phyloP scores from a whole-genome alignment of 2,888 invertebrate genomes.

The Limnephilus auricula region DNA sequence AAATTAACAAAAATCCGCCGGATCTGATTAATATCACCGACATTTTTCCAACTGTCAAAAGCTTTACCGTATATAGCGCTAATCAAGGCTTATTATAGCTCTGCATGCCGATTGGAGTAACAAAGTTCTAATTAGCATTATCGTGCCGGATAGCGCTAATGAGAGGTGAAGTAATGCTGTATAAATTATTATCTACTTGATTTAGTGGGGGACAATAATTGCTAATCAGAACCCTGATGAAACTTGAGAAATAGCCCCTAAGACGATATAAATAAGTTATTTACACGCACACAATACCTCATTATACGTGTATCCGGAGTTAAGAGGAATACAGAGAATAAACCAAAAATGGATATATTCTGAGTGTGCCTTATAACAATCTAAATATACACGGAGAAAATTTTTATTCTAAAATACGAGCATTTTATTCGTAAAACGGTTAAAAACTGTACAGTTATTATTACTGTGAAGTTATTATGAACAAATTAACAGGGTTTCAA shows the following conservation, averaged over 20 bases:
- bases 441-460: too few species aligned
- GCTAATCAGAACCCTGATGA: conserved; percentile 2
- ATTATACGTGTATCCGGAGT: background rate
- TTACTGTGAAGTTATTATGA: too few species aligned
- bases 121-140: background rate
- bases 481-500: too few species aligned
- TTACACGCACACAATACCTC: background rate
- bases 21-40: background rate
- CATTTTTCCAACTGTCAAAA: background rate
- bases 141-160: background rate
- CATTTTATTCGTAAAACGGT: too few species aligned
- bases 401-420: too few species aligned
- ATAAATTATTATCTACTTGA: background rate
- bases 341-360: too few species aligned
- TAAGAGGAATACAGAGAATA: too few species aligned
- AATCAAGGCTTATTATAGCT: background rate
- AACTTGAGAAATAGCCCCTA: background rate
- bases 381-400: too few species aligned
- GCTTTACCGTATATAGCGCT: background rate
- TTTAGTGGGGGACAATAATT: background rate
- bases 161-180: background rate
- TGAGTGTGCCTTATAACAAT: too few species aligned
- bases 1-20: background rate
- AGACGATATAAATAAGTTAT: background rate
- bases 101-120: background rate